A percentile compares a stretch with the other conserved stretches of the same genome.
Evolutionary conservation across 1,140 invertebrate species (phyloP).

Genomic region (Tetramorium alpestre): DNA sequence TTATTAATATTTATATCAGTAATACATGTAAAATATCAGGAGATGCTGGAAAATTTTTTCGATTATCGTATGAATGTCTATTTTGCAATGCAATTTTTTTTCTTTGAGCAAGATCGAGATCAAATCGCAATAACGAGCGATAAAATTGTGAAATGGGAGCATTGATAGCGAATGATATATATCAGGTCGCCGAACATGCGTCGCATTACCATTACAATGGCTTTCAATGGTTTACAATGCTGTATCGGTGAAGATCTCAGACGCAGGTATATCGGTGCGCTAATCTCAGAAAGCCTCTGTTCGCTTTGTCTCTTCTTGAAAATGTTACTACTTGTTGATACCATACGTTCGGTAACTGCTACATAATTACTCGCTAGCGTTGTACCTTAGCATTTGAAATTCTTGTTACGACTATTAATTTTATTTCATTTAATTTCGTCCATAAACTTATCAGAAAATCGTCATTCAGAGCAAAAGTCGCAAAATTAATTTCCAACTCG

Average conservation of each 20-base stretch:
- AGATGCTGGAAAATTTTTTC: background rate
- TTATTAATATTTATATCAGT: background rate
- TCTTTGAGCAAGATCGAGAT: background rate
- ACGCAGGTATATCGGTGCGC: slow-evolving; percentile 48
- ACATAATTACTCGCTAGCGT: background rate
- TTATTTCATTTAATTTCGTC: background rate
- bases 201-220: slow-evolving; percentile 80
- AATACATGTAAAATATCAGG: too few species aligned
- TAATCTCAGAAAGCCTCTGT: slow-evolving; percentile 40
- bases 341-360: background rate
- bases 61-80: background rate
- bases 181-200: slow-evolving; percentile 62
- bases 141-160: slow-evolving; percentile 40
- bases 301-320: background rate
- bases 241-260: slow-evolving; percentile 75
- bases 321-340: background rate
- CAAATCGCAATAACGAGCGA: slow-evolving; percentile 11
- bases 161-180: slow-evolving; percentile 53
- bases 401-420: background rate
- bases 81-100: background rate
- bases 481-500: background rate
- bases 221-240: slow-evolving; percentile 78
- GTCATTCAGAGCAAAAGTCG: background rate
- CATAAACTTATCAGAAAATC: background rate
- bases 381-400: background rate